Evolutionary conservation across 2,113 vertebrate genomes (phyloP), one percentile per base, ranked within the genome.

Genomic region (Neofelis nebulosa): DNA sequence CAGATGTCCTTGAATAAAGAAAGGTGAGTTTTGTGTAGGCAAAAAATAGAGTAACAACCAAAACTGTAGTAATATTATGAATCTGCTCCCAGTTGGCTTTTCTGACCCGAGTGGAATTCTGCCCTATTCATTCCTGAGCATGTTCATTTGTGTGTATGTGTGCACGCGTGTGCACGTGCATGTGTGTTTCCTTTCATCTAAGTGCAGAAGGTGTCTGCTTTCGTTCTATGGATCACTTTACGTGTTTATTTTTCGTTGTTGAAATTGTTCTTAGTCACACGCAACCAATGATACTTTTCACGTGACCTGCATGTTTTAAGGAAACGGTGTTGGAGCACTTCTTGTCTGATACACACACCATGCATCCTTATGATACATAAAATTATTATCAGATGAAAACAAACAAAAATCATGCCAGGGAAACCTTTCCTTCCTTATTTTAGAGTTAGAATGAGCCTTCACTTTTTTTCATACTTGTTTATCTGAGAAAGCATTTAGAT

Each of bases 311-410:
- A 1, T 93, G 65, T 76, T 88, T 87, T 65, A 91, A 91, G 23
- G 41, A 96, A 97, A 38, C 36, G 69, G 45, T 96, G 21, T 38
- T 52, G 21, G 41, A 31, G 29, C 3, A 89, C 61, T 94, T 88
- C 21, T 69, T 81, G 14, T 87, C 18, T 74, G 71, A 18, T 41
- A 25, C 66, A 2, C 31, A 8, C 45, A 25, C 81, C 84, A 25
- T 71, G 0, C 36, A 48, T 78, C 65, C 97, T 79, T 96, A 48
- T 88, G 36, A 21, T 82, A 65, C 38, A 81, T 38, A 86, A 93
- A 89, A 65, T 96, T 95, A 79, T 69, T 93, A 9, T 85, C 73
- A 95, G 65, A 83, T 88, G 2, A 97, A 52, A 94, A 78, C 66
- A 93, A 96, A 52, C 73, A 48, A 68, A 82, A 96, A 66, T 97